phyloP scores from a whole-genome alignment of 2,113 vertebrate genomes.

The Phalacrocorax aristotelis region DNA sequence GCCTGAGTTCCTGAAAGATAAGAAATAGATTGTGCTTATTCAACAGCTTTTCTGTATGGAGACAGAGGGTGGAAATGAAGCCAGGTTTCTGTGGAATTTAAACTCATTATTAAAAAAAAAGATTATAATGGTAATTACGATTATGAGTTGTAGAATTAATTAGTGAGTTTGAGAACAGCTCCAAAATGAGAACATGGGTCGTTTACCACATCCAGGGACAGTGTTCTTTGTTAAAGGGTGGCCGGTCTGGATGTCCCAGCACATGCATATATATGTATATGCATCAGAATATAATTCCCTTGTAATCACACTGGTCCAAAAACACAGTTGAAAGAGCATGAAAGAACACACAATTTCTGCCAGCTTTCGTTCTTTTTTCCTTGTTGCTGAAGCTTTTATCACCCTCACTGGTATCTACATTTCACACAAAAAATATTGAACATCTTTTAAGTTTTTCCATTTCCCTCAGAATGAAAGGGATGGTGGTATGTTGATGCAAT shows the following conservation, averaged over 20 bases:
- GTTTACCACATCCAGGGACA: neutral
- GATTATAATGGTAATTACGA: slow-evolving; percentile 35
- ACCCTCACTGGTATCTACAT: slow-evolving; percentile 47
- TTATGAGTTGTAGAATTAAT: slow-evolving; percentile 47
- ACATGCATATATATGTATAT: neutral
- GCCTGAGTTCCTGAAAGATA: slow-evolving; percentile 44
- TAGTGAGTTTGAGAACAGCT: slow-evolving; percentile 12
- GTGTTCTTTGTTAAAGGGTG: neutral
- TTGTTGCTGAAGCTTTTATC: slow-evolving; percentile 47
- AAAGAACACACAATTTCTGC: slow-evolving; percentile 13
- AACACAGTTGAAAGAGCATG: slow-evolving; percentile 13
- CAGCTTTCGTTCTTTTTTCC: slow-evolving; percentile 27
- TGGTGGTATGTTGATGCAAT: neutral
- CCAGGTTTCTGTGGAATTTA: slow-evolving; percentile 63
- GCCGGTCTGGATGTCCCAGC: neutral
- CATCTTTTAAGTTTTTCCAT: slow-evolving; percentile 63
- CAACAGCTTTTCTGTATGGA: slow-evolving; percentile 23
- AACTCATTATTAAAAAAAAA: slow-evolving; percentile 33
- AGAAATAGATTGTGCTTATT: slow-evolving; percentile 47
- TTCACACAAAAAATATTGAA: slow-evolving; percentile 59
- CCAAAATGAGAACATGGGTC: neutral
- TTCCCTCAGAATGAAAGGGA: slow-evolving; percentile 51
- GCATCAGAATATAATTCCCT: neutral
- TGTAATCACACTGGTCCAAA: slow-evolving; percentile 34
- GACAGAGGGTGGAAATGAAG: slow-evolving; percentile 27